phyloP scores from a whole-genome alignment of 2,888 invertebrate genomes.

The Tachystola acroxantha region DNA sequence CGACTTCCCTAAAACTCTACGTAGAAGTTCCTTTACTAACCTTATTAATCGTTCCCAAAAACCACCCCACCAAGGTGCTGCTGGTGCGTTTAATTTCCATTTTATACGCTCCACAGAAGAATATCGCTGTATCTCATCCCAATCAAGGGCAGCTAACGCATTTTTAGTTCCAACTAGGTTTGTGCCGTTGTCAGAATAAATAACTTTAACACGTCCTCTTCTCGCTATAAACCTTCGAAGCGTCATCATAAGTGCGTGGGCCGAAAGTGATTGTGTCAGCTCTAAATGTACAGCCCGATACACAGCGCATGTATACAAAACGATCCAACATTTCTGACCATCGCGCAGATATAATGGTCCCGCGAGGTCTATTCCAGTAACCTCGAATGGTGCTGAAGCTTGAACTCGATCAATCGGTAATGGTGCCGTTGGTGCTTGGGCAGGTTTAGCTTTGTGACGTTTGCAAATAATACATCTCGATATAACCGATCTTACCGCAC shows the following conservation, averaged over 20 bases:
- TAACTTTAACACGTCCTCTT: neutral
- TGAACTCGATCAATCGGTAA: conserved; percentile 7
- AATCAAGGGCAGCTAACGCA: neutral
- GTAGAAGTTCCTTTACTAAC: neutral
- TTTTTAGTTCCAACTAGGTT: conserved; percentile 4
- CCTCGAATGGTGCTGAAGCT: conserved; percentile 1
- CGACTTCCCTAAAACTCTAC: neutral
- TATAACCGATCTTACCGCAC: neutral
- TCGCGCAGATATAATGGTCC: conserved; percentile 6
- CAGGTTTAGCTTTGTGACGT: neutral
- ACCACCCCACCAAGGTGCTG: too few relatives aligned
- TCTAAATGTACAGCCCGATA: conserved; percentile 10
- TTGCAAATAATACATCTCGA: conserved; percentile 6
- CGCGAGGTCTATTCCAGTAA: conserved; percentile 8
- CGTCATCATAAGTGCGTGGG: neutral
- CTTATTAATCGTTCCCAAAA: neutral
- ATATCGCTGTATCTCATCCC: too few relatives aligned
- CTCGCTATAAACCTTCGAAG: conserved; percentile 3
- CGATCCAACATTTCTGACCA: conserved; percentile 8
- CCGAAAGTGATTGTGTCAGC: conserved; percentile 4
- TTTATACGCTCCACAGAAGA: neutral
- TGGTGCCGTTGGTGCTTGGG: neutral
- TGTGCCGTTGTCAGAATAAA: conserved; percentile 9
- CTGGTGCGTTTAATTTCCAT: neutral
- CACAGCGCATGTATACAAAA: conserved; percentile 8